A percentile compares a stretch with the other conserved stretches of the same genome.
Evolutionary conservation across 2,888 invertebrate species (phyloP).

Genomic region (Drosophila vallismaia): DNA sequence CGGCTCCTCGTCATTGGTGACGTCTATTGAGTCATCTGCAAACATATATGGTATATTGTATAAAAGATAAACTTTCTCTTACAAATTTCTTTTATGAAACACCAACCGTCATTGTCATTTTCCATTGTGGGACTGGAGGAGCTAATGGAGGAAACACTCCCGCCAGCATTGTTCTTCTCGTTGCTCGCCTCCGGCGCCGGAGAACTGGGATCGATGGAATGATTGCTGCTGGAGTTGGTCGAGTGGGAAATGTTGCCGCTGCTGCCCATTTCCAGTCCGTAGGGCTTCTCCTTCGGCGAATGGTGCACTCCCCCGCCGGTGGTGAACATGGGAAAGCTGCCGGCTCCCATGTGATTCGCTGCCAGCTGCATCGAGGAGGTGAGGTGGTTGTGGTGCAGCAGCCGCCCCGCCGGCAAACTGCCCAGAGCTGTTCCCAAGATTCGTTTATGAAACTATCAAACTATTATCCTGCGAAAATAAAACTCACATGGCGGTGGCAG

Average conservation of each 20-base stretch:
- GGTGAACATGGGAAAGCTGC: conserved; percentile 79
- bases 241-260: conserved; percentile 81
- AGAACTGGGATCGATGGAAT: conserved; percentile 82
- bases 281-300: conserved; percentile 71
- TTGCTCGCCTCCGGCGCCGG: conserved; percentile 79
- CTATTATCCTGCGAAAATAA: conserved; percentile 4
- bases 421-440: conserved; percentile 70
- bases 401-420: conserved; percentile 81
- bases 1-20: conserved; percentile 92
- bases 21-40: conserved; percentile 94
- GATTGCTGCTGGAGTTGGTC: conserved; percentile 83
- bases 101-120: conserved; percentile 83
- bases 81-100: not conserved
- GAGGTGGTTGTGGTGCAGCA: conserved; percentile 83
- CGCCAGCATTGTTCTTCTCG: conserved; percentile 78
- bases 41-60: not conserved
- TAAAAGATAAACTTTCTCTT: too few relatives aligned
- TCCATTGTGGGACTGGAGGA: conserved; percentile 82
- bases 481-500: conserved; percentile 86
- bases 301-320: conserved; percentile 70
- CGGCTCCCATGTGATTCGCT: conserved; percentile 76
- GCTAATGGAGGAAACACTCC: conserved; percentile 83
- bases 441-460: conserved; percentile 1
- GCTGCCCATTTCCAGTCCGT: conserved; percentile 77
- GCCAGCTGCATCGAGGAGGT: conserved; percentile 83